Evolutionary conservation across 1,140 invertebrate genomes (phyloP), one percentile per base, ranked within the genome.

Genomic region (Phymorhynchus buccinoides): DNA sequence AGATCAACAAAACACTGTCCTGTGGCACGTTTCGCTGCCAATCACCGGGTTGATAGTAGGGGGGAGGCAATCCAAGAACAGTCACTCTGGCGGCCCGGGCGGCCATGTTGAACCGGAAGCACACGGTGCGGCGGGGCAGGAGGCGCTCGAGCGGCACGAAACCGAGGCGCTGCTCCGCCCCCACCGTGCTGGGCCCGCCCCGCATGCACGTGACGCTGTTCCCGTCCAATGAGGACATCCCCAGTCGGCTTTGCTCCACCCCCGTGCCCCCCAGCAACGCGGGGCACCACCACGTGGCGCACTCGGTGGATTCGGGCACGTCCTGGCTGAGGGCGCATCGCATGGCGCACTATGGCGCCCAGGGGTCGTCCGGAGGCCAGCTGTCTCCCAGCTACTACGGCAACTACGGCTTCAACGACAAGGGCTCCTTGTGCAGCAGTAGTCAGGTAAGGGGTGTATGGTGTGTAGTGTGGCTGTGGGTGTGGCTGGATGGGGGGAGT

Each of bases 151-250:
- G 71, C 52, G 84, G 81, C 81, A 81, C 37, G n/a, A 85, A 85
- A 80, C 86, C 84, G 4, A 78, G 86, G 39, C 73, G 86, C 16
- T 87, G 86, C 83, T 87, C 86, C 30, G 86, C 86, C 12, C 86
- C 86, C 9, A 84, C 83, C 35, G 86, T 87, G 16, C 41, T 87
- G 73, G 84, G 84, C 35, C 86, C 83, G 16, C 68, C 84, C 16
- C 32, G 73, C 9, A 56, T 56, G 71, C 52, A 80, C 9, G 56
- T 56, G 35, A 80, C 73, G 41, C 41, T 79, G 35, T 68, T 80
- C 73, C 48, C 52, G 37, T 78, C 75, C 41, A 62, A 82, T 30
- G 81, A 79, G 48, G 56, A 80, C 81, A 83, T 80, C 35, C 85
- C 81, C 75, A 77, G 81, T 32, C 73, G 85, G 27, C 32, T 84